Base-by-base conservation (phyloP, 2,113 vertebrate genomes). In the Dicerorhinus sumatrensis region DNA sequence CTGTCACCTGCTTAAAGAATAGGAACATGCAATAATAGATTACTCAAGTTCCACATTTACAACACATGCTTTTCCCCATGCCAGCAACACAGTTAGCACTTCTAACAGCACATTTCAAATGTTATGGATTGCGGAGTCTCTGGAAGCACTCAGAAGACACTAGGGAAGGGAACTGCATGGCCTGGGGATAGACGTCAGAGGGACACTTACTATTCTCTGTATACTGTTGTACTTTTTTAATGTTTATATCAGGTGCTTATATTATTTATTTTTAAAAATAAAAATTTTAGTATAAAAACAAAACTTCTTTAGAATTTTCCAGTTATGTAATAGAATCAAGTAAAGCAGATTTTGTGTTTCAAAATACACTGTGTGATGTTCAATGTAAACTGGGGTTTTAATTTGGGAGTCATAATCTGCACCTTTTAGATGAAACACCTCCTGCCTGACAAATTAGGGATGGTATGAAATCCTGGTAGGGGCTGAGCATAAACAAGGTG, bases 241-340 rank as follows among this genome's bases (percentile, higher is more conserved):
- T 60, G 63, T 62, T 67, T 94, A 0, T 48, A 60, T 70, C 63
- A 29, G n/a, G 31, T 73, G 4, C 33, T 77, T 81, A 13, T 69
- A 62, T 62, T 69, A n/a, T 60, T 73, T 62, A 18, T 62, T 86
- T 94, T 91, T 91, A 16, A 81, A 93, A 96, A 33, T 27, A 89
- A 93, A 56, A 29, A 20, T 36, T 84, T 84, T 33, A 58, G 81
- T 39, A 60, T 93, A 80, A 96, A 89, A 94, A 31, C 39, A 56
- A 85, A 65, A 31, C 29, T 3, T n/a, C 36, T 73, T 75, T 67
- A 31, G 82, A 79, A 8, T 39, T 88, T 80, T 42, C 69, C n/a
- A 81, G 29, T 88, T 89, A 18, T 13, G 2, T 36, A 62, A 18
- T 48, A 91, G 29, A 85, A 67, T 48, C 70, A 72, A 75, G 33